phyloP scores from a whole-genome alignment of 2,113 vertebrate genomes.

The Macaca nemestrina region DNA sequence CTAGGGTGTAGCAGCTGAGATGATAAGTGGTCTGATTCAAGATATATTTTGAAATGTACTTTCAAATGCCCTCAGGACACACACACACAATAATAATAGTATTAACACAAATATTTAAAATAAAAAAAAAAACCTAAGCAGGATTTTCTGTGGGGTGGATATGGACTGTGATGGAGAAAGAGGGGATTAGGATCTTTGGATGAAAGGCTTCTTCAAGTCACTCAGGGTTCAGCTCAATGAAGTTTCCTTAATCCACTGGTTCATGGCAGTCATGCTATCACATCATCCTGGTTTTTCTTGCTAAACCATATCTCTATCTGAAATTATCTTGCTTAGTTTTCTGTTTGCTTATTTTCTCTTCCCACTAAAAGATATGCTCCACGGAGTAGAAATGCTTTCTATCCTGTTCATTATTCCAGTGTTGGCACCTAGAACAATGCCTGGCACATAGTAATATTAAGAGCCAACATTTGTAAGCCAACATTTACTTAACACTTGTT shows the following conservation, averaged over 20 bases:
- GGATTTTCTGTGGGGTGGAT: neutral
- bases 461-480: neutral
- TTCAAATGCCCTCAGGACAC: neutral
- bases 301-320: neutral
- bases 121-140: neutral
- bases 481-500: neutral
- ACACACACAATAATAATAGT: neutral
- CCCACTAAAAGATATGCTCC: neutral
- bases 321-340: neutral
- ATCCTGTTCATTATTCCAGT: neutral
- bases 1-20: neutral
- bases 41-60: neutral
- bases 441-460: neutral
- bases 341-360: conserved; percentile 30
- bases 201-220: neutral
- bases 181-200: neutral
- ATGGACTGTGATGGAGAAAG: neutral
- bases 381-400: neutral
- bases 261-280: neutral
- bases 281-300: neutral
- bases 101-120: neutral
- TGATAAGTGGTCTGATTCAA: neutral
- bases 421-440: neutral
- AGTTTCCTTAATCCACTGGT: neutral
- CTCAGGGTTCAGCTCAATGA: neutral